A percentile compares a stretch with the other conserved stretches of the same genome.
These are phyloP conservation scores for Notothenia rossii DNA, from an alignment of 2,113 vertebrate genomes.

Conservation along the genomic window DNA sequence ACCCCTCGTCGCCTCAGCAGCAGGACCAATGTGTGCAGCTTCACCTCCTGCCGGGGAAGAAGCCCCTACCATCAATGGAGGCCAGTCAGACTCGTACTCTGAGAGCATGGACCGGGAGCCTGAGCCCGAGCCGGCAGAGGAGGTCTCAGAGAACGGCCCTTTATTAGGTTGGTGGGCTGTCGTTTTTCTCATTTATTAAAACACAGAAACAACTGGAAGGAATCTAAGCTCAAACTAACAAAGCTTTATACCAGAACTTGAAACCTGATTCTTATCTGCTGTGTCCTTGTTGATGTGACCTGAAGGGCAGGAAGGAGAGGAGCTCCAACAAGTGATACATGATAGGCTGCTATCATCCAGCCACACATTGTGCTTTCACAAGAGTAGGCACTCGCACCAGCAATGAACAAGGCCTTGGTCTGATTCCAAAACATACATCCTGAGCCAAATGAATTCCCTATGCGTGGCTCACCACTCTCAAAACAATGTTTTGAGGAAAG, in stretches of 20 bases:
- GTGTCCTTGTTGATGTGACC: slow-evolving; percentile 54
- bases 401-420: slow-evolving; percentile 21
- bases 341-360: slow-evolving; percentile 28
- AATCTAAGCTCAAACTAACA: slow-evolving; percentile 25
- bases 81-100: slow-evolving; percentile 88
- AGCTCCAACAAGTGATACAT: slow-evolving; percentile 52
- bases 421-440: slow-evolving; percentile 22
- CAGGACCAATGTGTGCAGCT: slow-evolving; percentile 51
- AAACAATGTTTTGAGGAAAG: slow-evolving; percentile 7
- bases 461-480: not conserved
- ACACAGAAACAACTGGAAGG: not conserved
- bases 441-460: not conserved
- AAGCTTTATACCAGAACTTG: slow-evolving; percentile 26
- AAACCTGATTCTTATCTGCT: slow-evolving; percentile 51
- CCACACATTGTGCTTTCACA: slow-evolving; percentile 11
- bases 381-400: not conserved
- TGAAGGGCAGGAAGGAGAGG: slow-evolving; percentile 31
- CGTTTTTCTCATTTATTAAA: not conserved
- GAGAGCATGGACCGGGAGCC: slow-evolving; percentile 89
- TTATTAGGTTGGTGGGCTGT: slow-evolving; percentile 84
- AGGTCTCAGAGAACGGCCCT: slow-evolving; percentile 94
- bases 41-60: slow-evolving; percentile 83
- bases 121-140: slow-evolving; percentile 91
- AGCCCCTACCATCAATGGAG: slow-evolving; percentile 89
- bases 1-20: slow-evolving; percentile 44